Conservation (phyloP, 2,113 vertebrate genomes). For the Mola mola region DNA sequence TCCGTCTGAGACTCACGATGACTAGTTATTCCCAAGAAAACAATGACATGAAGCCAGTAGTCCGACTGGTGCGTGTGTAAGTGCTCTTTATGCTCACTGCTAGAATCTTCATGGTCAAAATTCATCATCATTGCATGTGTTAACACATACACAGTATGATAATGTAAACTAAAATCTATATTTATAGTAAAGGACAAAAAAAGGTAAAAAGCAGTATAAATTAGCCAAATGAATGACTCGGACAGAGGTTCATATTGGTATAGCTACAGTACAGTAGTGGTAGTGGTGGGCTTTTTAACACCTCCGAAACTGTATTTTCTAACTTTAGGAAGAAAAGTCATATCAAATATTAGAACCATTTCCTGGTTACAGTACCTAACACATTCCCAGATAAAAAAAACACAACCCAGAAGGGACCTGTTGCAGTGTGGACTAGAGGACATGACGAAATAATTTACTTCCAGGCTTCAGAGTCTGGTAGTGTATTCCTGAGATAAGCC, state of each 20-base stretch:
- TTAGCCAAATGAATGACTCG: background rate
- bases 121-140: constrained; percentile 16
- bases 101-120: constrained; percentile 20
- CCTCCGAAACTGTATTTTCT: constrained; percentile 15
- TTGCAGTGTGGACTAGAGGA: background rate
- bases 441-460: constrained; percentile 7
- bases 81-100: constrained; percentile 22
- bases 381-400: background rate
- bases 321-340: constrained; percentile 27
- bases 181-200: constrained; percentile 13
- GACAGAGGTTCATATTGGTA: constrained; percentile 4
- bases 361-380: background rate
- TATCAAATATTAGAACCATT: background rate
- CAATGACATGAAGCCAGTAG: constrained; percentile 24
- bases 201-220: constrained; percentile 9
- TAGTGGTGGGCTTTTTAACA: constrained; percentile 7
- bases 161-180: constrained; percentile 22
- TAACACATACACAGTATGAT: constrained; percentile 16
- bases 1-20: too few relatives aligned
- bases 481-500: constrained; percentile 64
- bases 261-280: constrained; percentile 25
- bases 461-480: constrained; percentile 25
- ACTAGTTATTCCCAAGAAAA: background rate
- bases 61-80: constrained; percentile 32
- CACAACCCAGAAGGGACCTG: constrained; percentile 3